Conservation (phyloP, 30 jellyfish, hydroid and myxozoan genomes). For the Catostylus mosaicus region DNA sequence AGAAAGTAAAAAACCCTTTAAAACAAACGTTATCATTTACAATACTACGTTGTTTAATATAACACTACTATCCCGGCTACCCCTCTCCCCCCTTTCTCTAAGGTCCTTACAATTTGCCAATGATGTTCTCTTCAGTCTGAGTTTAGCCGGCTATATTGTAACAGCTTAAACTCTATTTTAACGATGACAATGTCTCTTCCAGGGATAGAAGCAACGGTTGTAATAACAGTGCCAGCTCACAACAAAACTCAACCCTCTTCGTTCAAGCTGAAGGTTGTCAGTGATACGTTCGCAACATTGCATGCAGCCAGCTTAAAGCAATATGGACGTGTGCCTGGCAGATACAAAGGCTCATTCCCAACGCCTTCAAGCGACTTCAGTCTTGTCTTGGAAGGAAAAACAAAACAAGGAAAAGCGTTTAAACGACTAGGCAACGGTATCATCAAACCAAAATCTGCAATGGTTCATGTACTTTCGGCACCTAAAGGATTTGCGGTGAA, state of each 20-base stretch:
- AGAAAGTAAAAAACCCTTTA: no score
- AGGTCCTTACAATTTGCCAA: no score
- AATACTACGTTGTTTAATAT: no score
- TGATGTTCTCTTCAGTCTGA: no score
- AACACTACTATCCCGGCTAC: no score
- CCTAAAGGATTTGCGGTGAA: slow-evolving; percentile 19
- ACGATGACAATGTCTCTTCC: no score
- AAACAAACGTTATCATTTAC: no score
- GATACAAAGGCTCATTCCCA: slow-evolving; percentile 17
- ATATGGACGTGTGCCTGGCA: slow-evolving; percentile 35
- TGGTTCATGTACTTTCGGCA: slow-evolving; percentile 24
- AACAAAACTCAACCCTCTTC: slow-evolving; percentile 28
- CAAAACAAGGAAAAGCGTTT: slow-evolving; percentile 15
- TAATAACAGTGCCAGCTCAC: slow-evolving; percentile 52
- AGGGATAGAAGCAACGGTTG: slow-evolving; percentile 30
- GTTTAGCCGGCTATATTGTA: no score
- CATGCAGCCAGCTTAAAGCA: slow-evolving; percentile 12
- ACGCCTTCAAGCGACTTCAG: slow-evolving; percentile 38
- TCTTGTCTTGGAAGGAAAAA: slow-evolving; percentile 36
- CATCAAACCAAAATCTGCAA: slow-evolving; percentile 5
- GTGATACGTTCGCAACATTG: background rate
- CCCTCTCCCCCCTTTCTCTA: no score
- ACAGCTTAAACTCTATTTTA: no score
- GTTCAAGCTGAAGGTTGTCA: slow-evolving; percentile 10
- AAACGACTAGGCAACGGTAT: slow-evolving; percentile 22